Conservation (phyloP, 2,888 invertebrate genomes). For the Amitus sp. region DNA sequence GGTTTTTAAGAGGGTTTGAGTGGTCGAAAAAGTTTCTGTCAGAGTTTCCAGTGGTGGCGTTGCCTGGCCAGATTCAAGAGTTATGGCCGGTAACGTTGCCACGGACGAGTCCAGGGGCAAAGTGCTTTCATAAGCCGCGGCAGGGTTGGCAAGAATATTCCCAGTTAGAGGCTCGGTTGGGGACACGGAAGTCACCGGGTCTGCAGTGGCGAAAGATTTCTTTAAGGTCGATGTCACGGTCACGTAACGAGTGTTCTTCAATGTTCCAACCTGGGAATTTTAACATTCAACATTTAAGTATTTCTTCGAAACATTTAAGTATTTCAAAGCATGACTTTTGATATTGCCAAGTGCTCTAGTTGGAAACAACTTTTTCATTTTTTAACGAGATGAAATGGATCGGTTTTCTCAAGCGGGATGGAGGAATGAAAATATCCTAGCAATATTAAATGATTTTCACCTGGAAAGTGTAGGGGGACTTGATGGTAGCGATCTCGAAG, state of each 20-base stretch:
- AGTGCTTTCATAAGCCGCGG: constrained; percentile 78
- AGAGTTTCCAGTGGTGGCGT: constrained; percentile 89
- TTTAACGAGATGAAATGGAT: background rate
- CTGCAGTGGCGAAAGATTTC: constrained; percentile 76
- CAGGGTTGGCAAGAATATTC: constrained; percentile 84
- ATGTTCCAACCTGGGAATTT: constrained; percentile 81
- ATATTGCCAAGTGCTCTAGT: background rate
- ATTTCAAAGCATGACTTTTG: no score
- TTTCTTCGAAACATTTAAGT: no score
- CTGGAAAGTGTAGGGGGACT: constrained; percentile 90
- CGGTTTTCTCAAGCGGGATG: background rate
- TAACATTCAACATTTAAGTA: background rate
- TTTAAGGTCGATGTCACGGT: constrained; percentile 89
- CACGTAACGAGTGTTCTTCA: constrained; percentile 87
- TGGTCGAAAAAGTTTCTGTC: constrained; percentile 92
- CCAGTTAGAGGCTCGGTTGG: constrained; percentile 84
- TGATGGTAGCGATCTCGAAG: constrained; percentile 90
- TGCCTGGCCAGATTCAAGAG: constrained; percentile 79
- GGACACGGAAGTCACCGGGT: constrained; percentile 68
- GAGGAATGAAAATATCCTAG: no score
- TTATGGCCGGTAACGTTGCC: constrained; percentile 84
- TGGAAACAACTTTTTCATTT: background rate
- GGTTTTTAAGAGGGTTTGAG: constrained; percentile 87
- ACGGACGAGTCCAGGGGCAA: constrained; percentile 79
- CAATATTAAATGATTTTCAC: constrained; percentile 69